Evolutionary conservation across 2,797 vertebrate species (phyloP), one percentile per base, ranked within the genome.

Genomic region (Pipistrellus pygmaeus): DNA sequence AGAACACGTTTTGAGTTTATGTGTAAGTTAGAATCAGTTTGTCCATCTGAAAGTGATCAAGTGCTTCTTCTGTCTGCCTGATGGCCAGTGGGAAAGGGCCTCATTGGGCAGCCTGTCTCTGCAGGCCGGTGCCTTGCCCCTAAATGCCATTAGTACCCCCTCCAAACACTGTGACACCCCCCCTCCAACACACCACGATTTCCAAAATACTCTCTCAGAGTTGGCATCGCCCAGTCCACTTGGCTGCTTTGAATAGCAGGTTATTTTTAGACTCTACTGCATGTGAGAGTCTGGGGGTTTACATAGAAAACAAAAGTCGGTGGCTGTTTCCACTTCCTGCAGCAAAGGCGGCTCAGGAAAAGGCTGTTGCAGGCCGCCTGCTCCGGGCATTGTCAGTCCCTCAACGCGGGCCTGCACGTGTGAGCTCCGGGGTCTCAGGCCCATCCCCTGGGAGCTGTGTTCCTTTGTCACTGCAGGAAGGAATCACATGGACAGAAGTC

Each of bases 301-400:
- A 30, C 9, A 8, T 10, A 66, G 90, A 77, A 94, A 90, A 89
- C 87, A 81, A 57, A 83, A 71, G 80, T 60, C 5, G 32, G 41
- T 89, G 76, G 83, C 75, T 20, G 2, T 30, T 32, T 23, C 46
- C 44, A 60, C 87, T 91, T 95, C 73, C 77, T 78, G 62, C 14
- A 32, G 85, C 91, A 27, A 41, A 68, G 71, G 53, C 53, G 7
- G 5, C 76, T 66, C 72, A 6, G 85, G 94, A 68, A 60, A 27
- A 38, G 48, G 23, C 41, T 8, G 12, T 48, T 80, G 2, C 20
- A 14, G 27, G 10, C 12, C 48, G 1, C 30, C 53, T 27, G 10
- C 51, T 10, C 69, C 1, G 6, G 57, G 0, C 1, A 0, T 5
- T 0, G 1, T 4, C 3, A 51, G 60, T 10, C 53, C 4, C 38